These are phyloP conservation scores for Phlogophora meticulosa DNA, from an alignment of 2,888 invertebrate species.

Conservation along the genomic window DNA sequence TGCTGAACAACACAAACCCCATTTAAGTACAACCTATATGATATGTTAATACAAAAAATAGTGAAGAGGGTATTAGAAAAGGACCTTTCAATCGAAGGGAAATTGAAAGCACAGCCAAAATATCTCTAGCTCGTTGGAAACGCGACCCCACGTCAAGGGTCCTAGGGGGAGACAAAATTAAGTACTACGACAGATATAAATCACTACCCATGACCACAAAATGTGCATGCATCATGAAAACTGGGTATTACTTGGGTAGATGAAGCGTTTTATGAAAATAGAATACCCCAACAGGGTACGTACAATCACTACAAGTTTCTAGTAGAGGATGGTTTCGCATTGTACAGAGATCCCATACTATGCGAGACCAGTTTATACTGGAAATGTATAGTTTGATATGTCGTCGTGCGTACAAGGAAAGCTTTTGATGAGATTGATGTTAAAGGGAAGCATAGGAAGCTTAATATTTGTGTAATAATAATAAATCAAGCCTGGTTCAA, in stretches of 20 bases:
- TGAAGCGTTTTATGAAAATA: conserved; percentile 49
- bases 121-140: conserved; percentile 45
- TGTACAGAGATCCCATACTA: too few species aligned
- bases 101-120: conserved; percentile 50
- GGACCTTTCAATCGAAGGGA: conserved; percentile 53
- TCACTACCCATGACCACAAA: conserved; percentile 57
- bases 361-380: too few species aligned
- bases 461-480: not conserved
- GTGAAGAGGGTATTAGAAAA: conserved; percentile 42
- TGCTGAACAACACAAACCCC: not conserved
- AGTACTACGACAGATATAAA: conserved; percentile 56
- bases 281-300: conserved; percentile 6
- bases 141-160: conserved; percentile 44
- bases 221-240: conserved; percentile 61
- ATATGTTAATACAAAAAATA: conserved; percentile 1
- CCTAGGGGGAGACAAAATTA: conserved; percentile 52
- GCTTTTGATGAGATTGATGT: conserved; percentile 19
- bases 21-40: not conserved
- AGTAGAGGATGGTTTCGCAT: too few species aligned
- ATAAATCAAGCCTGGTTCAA: not conserved
- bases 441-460: too few species aligned
- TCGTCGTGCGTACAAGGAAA: too few species aligned
- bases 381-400: too few species aligned
- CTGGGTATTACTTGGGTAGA: conserved; percentile 46
- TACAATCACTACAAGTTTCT: not conserved